Evolutionary conservation across 2,888 invertebrate genomes (phyloP).

Genomic region (Drosophila multiciliata): DNA sequence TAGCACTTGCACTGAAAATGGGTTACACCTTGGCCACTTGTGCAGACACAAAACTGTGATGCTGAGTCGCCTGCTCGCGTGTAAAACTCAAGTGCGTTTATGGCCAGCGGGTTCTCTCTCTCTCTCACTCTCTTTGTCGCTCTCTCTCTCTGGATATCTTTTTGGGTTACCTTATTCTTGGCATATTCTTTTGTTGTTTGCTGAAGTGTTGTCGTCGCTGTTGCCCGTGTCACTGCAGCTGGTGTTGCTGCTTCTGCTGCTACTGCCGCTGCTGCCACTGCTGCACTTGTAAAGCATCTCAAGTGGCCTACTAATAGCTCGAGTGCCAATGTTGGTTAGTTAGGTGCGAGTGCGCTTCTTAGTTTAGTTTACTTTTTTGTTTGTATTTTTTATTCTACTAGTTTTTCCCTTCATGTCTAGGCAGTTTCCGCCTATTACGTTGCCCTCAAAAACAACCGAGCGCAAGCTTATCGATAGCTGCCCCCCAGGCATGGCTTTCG

Average conservation of each 20-base stretch:
- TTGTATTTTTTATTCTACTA: background rate
- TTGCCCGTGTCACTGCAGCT: slow-evolving; percentile 40
- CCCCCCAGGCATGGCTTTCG: slow-evolving; percentile 44
- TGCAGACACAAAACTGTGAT: slow-evolving; percentile 31
- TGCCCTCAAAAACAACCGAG: slow-evolving; percentile 42
- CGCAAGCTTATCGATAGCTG: slow-evolving; percentile 45
- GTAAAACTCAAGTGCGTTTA: slow-evolving; percentile 73
- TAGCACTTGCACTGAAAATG: slow-evolving; percentile 53
- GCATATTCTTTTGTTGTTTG: slow-evolving; percentile 61
- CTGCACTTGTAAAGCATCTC: slow-evolving; percentile 76
- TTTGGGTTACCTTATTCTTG: slow-evolving; percentile 79
- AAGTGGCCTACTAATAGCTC: slow-evolving; percentile 77
- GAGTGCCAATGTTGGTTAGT: slow-evolving; percentile 54
- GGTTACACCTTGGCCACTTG: slow-evolving; percentile 54
- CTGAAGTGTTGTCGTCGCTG: slow-evolving; percentile 49
- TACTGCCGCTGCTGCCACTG: slow-evolving; percentile 33
- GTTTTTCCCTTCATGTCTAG: slow-evolving; percentile 29
- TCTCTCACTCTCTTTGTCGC: background rate
- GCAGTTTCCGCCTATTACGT: slow-evolving; percentile 51
- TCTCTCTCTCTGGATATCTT: slow-evolving; percentile 27
- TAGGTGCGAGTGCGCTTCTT: slow-evolving; percentile 23
- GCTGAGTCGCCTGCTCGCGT: slow-evolving; percentile 25
- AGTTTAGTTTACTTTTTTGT: background rate
- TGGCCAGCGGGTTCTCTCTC: slow-evolving; percentile 52
- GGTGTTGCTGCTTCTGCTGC: slow-evolving; percentile 14